Conservation (phyloP, 2,888 invertebrate genomes). For the Caenorhabditis macrosperma region DNA sequence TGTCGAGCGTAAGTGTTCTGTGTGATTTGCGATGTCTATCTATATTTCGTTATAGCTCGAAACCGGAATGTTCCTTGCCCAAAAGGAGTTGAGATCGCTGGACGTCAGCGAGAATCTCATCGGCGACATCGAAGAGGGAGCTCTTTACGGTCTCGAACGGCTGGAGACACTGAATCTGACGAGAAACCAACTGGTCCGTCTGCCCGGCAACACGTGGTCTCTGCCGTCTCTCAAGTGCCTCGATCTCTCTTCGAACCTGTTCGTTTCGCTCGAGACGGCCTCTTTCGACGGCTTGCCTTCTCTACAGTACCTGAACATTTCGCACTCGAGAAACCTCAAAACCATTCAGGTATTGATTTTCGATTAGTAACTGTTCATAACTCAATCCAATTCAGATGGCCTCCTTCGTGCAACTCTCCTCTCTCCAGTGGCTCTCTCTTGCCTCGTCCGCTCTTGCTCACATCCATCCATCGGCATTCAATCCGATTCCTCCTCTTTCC, state of each 20-base stretch:
- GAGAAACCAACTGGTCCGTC: constrained; percentile 61
- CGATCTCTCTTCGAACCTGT: constrained; percentile 63
- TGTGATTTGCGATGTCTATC: neutral
- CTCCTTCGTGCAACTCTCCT: constrained; percentile 63
- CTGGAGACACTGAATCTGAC: constrained; percentile 63
- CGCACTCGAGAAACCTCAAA: constrained; percentile 61
- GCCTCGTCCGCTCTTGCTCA: constrained; percentile 49
- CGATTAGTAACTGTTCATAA: neutral
- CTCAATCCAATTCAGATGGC: constrained; percentile 58
- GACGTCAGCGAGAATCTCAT: constrained; percentile 66
- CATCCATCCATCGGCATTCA: constrained; percentile 64
- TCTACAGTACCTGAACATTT: constrained; percentile 63
- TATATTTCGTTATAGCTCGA: constrained; percentile 56
- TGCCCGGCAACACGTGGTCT: constrained; percentile 69
- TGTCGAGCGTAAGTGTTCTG: constrained; percentile 59
- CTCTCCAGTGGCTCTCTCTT: constrained; percentile 64
- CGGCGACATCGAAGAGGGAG: constrained; percentile 67
- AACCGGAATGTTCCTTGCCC: constrained; percentile 67
- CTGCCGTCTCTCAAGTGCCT: constrained; percentile 56
- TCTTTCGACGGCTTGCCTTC: constrained; percentile 64
- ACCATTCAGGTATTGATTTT: constrained; percentile 66
- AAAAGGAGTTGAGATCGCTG: constrained; percentile 52
- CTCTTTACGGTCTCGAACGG: constrained; percentile 61
- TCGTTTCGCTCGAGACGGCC: constrained; percentile 68
- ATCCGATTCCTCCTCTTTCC: constrained; percentile 58